Conservation (phyloP, 2,888 invertebrate genomes). For the Tillus elongatus region DNA sequence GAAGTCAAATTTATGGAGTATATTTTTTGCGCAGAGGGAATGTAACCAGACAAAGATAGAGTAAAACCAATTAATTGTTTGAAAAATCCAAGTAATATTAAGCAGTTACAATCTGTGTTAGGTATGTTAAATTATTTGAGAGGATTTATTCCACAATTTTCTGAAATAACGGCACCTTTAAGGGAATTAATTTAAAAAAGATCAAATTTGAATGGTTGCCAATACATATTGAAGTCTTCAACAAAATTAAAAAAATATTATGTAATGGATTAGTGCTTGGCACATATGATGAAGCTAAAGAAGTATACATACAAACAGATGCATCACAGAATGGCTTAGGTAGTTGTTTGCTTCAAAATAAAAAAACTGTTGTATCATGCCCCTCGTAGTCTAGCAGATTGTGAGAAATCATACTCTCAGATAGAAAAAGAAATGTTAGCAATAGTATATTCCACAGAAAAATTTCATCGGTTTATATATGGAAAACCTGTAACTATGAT, state of each 20-base stretch:
- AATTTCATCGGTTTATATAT: conserved; percentile 29
- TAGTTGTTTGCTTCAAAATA: conserved; percentile 17
- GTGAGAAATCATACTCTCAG: conserved; percentile 25
- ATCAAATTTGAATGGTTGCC: conserved; percentile 14
- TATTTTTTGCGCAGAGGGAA: conserved; percentile 15
- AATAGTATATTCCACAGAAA: conserved; percentile 25
- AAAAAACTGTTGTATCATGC: conserved; percentile 17
- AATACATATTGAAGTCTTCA: conserved; percentile 11
- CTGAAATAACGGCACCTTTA: conserved; percentile 17
- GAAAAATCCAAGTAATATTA: conserved; percentile 16
- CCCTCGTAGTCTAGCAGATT: conserved; percentile 16
- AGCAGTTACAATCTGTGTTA: conserved; percentile 17
- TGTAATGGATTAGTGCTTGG: conserved; percentile 14
- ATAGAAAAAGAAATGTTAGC: conserved; percentile 33
- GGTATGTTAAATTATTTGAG: conserved; percentile 20
- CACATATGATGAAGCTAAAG: conserved; percentile 15
- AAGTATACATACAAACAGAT: conserved; percentile 17
- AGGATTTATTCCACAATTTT: conserved; percentile 19
- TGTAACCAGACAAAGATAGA: conserved; percentile 17
- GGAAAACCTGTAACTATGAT: conserved; percentile 23
- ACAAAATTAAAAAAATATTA: conserved; percentile 15
- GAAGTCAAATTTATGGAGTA: conserved; percentile 27
- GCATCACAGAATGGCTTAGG: conserved; percentile 17
- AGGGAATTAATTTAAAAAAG: conserved; percentile 18
- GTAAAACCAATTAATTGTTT: conserved; percentile 16